phyloP scores from a whole-genome alignment of 2,797 vertebrate species.

The Cephalopachus bancanus region DNA sequence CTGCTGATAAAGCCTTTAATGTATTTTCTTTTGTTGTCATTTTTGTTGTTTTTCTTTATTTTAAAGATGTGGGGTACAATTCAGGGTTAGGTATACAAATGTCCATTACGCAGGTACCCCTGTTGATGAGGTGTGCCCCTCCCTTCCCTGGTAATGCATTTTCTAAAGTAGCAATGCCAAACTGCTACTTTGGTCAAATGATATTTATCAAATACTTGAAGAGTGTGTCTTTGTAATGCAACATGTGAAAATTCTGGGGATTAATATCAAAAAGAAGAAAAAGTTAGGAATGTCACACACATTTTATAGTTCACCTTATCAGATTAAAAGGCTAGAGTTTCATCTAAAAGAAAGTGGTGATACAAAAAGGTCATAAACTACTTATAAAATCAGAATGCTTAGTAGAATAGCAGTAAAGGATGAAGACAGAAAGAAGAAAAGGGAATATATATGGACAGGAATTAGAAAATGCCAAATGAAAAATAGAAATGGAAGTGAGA shows the following conservation, averaged over 20 bases:
- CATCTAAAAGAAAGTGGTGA: neutral
- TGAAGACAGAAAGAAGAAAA: neutral
- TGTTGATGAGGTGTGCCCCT: no score
- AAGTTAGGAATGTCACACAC: neutral
- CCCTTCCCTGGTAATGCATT: neutral
- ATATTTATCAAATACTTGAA: neutral
- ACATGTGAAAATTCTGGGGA: neutral
- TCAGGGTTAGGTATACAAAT: no score
- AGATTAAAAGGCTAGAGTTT: neutral
- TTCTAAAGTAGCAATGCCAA: neutral
- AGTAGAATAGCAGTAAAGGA: neutral
- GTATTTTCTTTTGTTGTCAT: no score
- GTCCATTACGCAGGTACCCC: no score
- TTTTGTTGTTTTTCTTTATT: no score
- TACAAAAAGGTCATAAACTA: neutral
- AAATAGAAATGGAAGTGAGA: neutral
- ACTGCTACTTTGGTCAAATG: neutral
- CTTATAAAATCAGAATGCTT: neutral
- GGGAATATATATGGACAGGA: neutral
- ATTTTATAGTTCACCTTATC: neutral
- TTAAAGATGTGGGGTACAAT: no score
- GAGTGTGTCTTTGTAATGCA: neutral
- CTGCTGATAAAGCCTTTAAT: neutral
- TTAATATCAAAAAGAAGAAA: neutral
- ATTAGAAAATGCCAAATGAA: neutral